phyloP scores from a whole-genome alignment of 2,888 invertebrate species.

The Dryobotodes eremita region DNA sequence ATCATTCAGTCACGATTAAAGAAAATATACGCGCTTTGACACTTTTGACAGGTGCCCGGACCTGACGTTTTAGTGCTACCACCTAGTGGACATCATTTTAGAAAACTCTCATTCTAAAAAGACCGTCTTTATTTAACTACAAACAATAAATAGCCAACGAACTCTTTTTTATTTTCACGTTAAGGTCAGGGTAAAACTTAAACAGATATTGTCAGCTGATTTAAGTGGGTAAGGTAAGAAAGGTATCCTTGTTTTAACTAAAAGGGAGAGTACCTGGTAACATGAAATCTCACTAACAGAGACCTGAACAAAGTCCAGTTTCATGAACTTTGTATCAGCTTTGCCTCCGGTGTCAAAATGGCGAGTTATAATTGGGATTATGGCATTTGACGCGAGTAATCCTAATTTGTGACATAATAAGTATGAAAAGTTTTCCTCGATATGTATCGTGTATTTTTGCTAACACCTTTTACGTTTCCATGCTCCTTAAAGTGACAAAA shows the following conservation, averaged over 20 bases:
- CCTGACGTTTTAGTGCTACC: too few relatives aligned
- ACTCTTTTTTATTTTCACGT: neutral
- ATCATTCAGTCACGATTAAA: too few relatives aligned
- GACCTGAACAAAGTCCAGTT: constrained; percentile 16
- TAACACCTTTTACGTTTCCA: neutral
- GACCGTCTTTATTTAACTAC: neutral
- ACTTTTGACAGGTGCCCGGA: too few relatives aligned
- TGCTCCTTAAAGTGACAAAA: constrained; percentile 9
- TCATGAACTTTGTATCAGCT: constrained; percentile 6
- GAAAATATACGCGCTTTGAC: too few relatives aligned
- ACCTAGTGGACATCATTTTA: too few relatives aligned
- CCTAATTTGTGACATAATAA: neutral
- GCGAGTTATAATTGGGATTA: constrained; percentile 3
- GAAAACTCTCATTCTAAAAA: neutral
- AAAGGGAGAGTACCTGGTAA: constrained; percentile 16
- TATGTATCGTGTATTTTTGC: neutral
- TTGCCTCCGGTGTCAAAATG: neutral
- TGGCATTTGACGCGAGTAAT: constrained; percentile 15
- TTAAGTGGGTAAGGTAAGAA: constrained; percentile 3
- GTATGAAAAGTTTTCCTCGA: neutral
- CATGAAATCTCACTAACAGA: constrained; percentile 8
- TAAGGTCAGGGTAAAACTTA: neutral
- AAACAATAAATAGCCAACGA: neutral
- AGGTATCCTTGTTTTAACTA: constrained; percentile 10
- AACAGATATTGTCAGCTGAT: constrained; percentile 6